Evolutionary conservation across 2,797 vertebrate species (phyloP), one percentile per base, ranked within the genome.

Genomic region (Clarias laeviceps): DNA sequence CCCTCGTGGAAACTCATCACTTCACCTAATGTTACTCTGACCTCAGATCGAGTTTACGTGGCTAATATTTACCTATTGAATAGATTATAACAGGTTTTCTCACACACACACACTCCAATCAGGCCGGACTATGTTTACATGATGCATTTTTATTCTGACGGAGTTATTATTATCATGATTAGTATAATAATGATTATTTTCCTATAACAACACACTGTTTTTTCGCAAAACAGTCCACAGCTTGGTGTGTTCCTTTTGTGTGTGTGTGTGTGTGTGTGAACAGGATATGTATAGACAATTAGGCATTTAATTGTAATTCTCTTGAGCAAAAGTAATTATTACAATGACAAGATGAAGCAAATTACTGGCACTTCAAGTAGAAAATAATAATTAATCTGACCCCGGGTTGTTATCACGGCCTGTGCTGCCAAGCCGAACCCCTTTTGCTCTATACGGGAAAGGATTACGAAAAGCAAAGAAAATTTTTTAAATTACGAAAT

Each of bases 341-440:
- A 32, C 54, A 32, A 22, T 76, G 32, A 76, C 0, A 78, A 59
- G 56, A 37, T 34, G 54, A 32, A 57, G 54, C 54, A 57, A 56
- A 74, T 74, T 18, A 74, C 72, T 27, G 17, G 2, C 72, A 74
- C 12, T 45, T 45, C 45, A 3, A 27, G 6, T 17, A 54, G 45
- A 54, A 73, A 74, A 74, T 54, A 74, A 27, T 56, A 56, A 74
- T 56, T 29, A 29, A 22, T 59, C 74, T 77, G 74, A 59, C 18
- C 29, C 32, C 15, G 50, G 72, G 45, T 74, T 56, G n/a, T 56
- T 29, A 57, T 22, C 74, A 4, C 32, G 54, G 54, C 27, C 54
- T 57, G 54, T 20, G 17, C 17, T 59, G 54, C 74, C 54, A 34
- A 37, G n/a, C 8, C 50, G 62, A 29, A 65, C 62, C 2, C 22